phyloP scores from a whole-genome alignment of 2,797 vertebrate species.

The Sebastes diploproa region DNA sequence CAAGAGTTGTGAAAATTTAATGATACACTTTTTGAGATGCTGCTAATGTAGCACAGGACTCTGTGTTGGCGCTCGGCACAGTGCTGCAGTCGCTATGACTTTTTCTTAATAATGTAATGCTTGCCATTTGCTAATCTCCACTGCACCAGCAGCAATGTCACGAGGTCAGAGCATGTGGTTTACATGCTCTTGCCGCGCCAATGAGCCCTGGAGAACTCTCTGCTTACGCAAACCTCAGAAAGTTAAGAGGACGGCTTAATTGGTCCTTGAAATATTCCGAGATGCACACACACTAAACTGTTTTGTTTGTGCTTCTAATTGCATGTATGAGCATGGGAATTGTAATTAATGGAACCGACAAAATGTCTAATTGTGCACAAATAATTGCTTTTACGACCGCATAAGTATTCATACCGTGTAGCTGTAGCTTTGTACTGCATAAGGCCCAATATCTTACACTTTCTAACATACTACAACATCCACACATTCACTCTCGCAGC shows the following conservation, averaged over 20 bases:
- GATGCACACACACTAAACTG: conserved; percentile 9
- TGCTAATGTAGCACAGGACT: conserved; percentile 37
- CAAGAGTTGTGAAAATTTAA: conserved; percentile 51
- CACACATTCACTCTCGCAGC: not conserved
- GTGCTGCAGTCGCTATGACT: not conserved
- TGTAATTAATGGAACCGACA: conserved; percentile 33
- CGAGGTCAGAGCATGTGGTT: conserved; percentile 23
- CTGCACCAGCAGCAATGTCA: conserved; percentile 18
- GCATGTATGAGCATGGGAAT: conserved; percentile 40
- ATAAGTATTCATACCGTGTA: not conserved
- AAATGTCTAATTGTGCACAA: conserved; percentile 49
- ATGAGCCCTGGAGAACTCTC: conserved; percentile 3
- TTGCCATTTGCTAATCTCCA: conserved; percentile 14
- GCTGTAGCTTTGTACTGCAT: not conserved
- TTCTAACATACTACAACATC: not conserved
- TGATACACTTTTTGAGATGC: conserved; percentile 44
- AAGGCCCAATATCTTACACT: not conserved
- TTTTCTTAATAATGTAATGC: conserved; percentile 2
- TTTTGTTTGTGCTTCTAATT: conserved; percentile 51
- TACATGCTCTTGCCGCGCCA: conserved; percentile 1
- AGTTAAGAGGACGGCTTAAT: conserved; percentile 26
- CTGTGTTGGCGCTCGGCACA: not conserved
- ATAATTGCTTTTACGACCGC: conserved; percentile 36
- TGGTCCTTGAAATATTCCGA: conserved; percentile 34
- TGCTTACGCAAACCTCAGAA: conserved; percentile 3